Evolutionary conservation across 2,888 invertebrate species (phyloP).

Genomic region (Netelia fuscicornis): DNA sequence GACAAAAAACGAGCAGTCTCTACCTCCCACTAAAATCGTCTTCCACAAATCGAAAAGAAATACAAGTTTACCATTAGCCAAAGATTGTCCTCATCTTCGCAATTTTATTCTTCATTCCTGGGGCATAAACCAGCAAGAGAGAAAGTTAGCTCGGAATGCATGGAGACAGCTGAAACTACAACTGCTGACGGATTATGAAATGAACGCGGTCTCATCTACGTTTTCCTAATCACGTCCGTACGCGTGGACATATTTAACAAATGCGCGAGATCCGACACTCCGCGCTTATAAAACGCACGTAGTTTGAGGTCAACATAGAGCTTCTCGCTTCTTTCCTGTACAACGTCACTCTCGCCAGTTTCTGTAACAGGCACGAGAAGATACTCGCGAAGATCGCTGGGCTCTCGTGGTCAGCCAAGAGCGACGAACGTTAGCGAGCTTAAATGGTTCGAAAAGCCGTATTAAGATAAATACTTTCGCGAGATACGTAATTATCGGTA

Average conservation of each 20-base stretch:
- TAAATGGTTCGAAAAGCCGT: constrained; percentile 61
- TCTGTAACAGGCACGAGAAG: constrained; percentile 35
- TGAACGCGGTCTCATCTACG: constrained; percentile 15
- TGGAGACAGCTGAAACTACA: constrained; percentile 9
- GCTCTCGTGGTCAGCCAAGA: constrained; percentile 49
- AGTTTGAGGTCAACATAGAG: not conserved
- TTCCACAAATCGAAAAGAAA: too few relatives aligned
- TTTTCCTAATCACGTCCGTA: constrained; percentile 23
- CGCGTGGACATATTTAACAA: constrained; percentile 19
- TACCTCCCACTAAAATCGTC: too few relatives aligned
- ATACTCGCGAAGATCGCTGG: constrained; percentile 15
- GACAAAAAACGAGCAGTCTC: too few relatives aligned
- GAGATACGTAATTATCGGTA: constrained; percentile 56
- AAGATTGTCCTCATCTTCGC: too few relatives aligned
- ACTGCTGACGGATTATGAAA: constrained; percentile 51
- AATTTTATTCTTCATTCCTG: too few relatives aligned
- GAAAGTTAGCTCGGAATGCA: not conserved
- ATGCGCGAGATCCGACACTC: not conserved
- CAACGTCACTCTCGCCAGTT: constrained; percentile 6
- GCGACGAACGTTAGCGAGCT: constrained; percentile 59
- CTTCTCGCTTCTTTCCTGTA: not conserved
- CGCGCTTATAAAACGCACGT: not conserved
- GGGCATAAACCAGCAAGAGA: not conserved
- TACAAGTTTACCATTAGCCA: too few relatives aligned
- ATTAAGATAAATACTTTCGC: constrained; percentile 56